Evolutionary conservation across 2,113 vertebrate species (phyloP).

Genomic region (Hippocampus abdominalis): DNA sequence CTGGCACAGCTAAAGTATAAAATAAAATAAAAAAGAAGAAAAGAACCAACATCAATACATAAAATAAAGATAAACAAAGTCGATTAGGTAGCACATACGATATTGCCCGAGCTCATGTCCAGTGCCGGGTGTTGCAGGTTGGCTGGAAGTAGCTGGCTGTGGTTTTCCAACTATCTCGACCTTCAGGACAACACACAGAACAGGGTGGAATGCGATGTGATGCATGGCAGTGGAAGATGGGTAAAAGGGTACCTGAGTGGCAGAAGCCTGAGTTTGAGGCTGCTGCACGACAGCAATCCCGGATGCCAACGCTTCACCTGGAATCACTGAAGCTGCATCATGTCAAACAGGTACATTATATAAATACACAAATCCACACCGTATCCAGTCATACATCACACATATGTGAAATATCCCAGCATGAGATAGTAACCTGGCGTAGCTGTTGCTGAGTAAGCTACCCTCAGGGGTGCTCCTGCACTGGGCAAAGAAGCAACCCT

Average conservation of each 20-base stretch:
- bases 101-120: conserved; percentile 70
- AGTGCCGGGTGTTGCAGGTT: conserved; percentile 72
- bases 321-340: conserved; percentile 42
- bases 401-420: not conserved
- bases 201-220: not conserved
- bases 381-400: not conserved
- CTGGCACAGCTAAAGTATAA: conserved; percentile 77
- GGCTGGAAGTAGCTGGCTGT: conserved; percentile 62
- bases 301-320: conserved; percentile 62
- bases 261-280: conserved; percentile 45
- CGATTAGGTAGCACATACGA: conserved; percentile 45
- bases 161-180: conserved; percentile 73
- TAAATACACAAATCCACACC: not conserved
- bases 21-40: not conserved
- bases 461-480: conserved; percentile 63
- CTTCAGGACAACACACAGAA: conserved; percentile 29
- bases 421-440: conserved; percentile 28
- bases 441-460: conserved; percentile 41
- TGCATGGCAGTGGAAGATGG: not conserved
- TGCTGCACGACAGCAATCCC: conserved; percentile 63
- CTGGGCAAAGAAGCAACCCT: conserved; percentile 39
- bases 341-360: not conserved
- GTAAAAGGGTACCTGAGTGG: conserved; percentile 55
- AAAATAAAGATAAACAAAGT: not conserved
- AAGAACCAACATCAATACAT: not conserved